Evolutionary conservation across 2,888 invertebrate genomes (phyloP).

Genomic region (Cordylochernes scorpioides): DNA sequence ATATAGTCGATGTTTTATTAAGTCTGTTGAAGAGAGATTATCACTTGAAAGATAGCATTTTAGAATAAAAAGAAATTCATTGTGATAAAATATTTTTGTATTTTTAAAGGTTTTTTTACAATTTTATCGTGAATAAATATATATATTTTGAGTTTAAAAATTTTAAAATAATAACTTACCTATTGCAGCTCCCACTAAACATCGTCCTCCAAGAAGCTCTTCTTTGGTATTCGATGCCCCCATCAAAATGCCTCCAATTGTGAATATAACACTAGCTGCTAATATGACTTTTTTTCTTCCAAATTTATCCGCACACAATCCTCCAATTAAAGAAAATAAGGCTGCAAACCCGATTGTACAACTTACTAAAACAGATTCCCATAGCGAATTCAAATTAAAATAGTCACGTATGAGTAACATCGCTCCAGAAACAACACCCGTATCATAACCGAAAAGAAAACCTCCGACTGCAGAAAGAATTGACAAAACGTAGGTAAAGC

Average conservation of each 20-base stretch:
- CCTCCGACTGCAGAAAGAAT: slow-evolving; percentile 26
- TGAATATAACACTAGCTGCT: slow-evolving; percentile 25
- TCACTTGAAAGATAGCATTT: no score
- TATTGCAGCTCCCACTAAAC: slow-evolving; percentile 25
- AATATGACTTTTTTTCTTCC: slow-evolving; percentile 28
- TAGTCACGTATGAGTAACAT: slow-evolving; percentile 15
- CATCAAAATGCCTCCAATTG: slow-evolving; percentile 25
- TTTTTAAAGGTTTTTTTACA: no score
- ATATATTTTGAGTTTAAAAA: no score
- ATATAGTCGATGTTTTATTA: no score
- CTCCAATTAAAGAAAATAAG: slow-evolving; percentile 23
- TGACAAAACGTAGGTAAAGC: slow-evolving; percentile 19
- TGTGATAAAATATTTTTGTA: no score
- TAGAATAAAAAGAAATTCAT: no score
- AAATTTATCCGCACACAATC: slow-evolving; percentile 24
- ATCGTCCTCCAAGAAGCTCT: slow-evolving; percentile 23
- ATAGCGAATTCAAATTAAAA: slow-evolving; percentile 21
- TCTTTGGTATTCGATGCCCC: slow-evolving; percentile 20
- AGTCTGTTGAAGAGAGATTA: no score
- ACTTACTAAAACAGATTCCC: slow-evolving; percentile 26
- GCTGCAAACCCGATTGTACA: slow-evolving; percentile 23
- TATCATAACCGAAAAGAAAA: slow-evolving; percentile 31
- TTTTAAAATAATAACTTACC: slow-evolving; percentile 19
- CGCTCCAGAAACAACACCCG: slow-evolving; percentile 29
- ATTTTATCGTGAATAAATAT: no score